Evolutionary conservation across 1,140 invertebrate species (phyloP).

Genomic region (Papilio dardanus): DNA sequence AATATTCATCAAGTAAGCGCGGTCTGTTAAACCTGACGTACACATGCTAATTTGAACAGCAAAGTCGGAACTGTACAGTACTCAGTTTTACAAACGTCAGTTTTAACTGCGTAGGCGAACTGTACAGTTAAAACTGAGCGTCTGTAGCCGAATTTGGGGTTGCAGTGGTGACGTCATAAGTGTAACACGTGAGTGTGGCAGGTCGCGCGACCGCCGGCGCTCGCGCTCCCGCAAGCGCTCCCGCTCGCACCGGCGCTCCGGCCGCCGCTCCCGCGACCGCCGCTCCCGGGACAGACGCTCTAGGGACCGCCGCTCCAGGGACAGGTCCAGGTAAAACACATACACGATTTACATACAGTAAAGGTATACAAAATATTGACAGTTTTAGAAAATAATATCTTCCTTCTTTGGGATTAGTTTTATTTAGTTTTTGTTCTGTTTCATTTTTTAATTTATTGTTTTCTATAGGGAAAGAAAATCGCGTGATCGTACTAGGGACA

Average conservation of each 20-base stretch:
- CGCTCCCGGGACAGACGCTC: constrained; percentile 67
- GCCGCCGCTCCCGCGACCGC: constrained; percentile 63
- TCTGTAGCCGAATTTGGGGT: neutral
- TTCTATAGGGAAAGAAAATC: constrained; percentile 65
- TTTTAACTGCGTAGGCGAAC: too few species aligned
- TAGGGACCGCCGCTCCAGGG: constrained; percentile 61
- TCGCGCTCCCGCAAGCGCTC: constrained; percentile 71
- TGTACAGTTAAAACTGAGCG: too few species aligned
- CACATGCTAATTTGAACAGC: too few species aligned
- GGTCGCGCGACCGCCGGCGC: constrained; percentile 72
- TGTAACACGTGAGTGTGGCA: constrained; percentile 23
- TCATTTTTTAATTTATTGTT: constrained; percentile 24
- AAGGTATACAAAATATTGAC: too few species aligned
- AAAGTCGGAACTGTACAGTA: too few species aligned
- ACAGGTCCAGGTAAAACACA: constrained; percentile 65
- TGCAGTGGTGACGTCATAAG: neutral
- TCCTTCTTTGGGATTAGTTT: too few species aligned
- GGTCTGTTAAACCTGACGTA: too few species aligned
- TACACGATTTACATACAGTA: too few species aligned
- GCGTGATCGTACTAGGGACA: constrained; percentile 65
- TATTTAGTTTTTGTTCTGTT: neutral
- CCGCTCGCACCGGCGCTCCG: constrained; percentile 67
- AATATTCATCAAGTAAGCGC: too few species aligned
- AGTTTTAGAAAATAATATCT: too few species aligned
- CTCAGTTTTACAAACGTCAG: too few species aligned